phyloP scores from a whole-genome alignment of 2,888 invertebrate species.

The Agrenia bidenticulata region DNA sequence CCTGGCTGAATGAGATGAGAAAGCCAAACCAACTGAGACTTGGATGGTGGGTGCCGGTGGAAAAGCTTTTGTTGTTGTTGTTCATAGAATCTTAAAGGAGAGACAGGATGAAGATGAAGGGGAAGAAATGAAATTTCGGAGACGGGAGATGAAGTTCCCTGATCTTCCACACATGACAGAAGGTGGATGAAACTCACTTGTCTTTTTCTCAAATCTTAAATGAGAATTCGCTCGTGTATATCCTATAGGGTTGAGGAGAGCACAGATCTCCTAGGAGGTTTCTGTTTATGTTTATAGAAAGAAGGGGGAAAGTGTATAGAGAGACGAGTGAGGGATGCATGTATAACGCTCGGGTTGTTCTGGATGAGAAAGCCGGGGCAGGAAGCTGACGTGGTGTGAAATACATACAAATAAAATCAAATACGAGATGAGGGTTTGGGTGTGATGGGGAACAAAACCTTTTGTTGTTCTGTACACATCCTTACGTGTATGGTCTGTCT shows the following conservation, averaged over 20 bases:
- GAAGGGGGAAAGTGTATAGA: too few species aligned
- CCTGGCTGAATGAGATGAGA: conserved; percentile 2
- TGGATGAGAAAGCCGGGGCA: not conserved
- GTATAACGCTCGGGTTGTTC: not conserved
- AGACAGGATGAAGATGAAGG: conserved; percentile 6
- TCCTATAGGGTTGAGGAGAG: too few species aligned
- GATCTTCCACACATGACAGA: conserved; percentile 22
- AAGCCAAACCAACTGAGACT: not conserved
- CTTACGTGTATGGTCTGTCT: too few species aligned
- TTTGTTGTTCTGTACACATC: too few species aligned
- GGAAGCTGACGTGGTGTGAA: not conserved
- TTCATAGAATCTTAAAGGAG: conserved; percentile 15
- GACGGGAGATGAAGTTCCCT: not conserved
- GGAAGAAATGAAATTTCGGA: conserved; percentile 2
- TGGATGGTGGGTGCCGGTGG: not conserved
- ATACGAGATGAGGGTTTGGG: not conserved
- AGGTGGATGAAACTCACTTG: conserved; percentile 21
- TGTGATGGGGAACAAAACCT: conserved; percentile 1
- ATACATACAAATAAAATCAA: too few species aligned
- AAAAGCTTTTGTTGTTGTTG: conserved; percentile 13
- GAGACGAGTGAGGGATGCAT: not conserved
- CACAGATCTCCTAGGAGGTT: too few species aligned
- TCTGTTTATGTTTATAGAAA: too few species aligned
- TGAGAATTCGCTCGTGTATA: too few species aligned
- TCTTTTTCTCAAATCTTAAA: conserved; percentile 1